A percentile compares a stretch with the other conserved stretches of the same genome.
phyloP scores from a whole-genome alignment of 2,888 invertebrate species.

The Gandaritis pyraliata region DNA sequence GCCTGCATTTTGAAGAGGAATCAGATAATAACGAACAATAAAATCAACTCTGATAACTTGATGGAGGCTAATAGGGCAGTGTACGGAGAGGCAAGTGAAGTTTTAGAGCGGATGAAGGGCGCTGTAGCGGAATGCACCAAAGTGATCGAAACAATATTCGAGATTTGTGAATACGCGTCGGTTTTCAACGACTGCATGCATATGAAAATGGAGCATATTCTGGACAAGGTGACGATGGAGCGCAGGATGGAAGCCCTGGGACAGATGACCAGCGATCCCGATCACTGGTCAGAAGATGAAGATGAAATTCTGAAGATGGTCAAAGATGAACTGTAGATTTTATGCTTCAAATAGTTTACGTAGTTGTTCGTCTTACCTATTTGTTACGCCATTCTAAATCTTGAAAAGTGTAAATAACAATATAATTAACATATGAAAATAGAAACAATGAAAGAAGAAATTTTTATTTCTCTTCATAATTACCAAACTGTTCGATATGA shows the following conservation, averaged over 20 bases:
- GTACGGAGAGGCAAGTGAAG: constrained; percentile 72
- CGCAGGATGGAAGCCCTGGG: constrained; percentile 74
- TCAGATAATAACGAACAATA: constrained; percentile 67
- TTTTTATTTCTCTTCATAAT: constrained; percentile 78
- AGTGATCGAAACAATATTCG: constrained; percentile 66
- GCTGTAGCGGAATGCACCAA: constrained; percentile 65
- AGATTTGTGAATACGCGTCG: constrained; percentile 75
- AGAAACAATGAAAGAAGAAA: constrained; percentile 59
- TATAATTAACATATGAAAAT: background rate
- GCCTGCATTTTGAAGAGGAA: constrained; percentile 75
- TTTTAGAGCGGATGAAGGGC: constrained; percentile 59
- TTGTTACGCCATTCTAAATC: no score
- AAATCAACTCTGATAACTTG: constrained; percentile 60
- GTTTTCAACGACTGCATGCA: constrained; percentile 80
- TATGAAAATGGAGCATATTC: constrained; percentile 76
- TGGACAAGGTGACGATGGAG: constrained; percentile 75
- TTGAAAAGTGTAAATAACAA: no score
- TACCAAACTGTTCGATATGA: constrained; percentile 81
- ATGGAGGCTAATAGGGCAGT: constrained; percentile 66
- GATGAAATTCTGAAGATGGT: constrained; percentile 69
- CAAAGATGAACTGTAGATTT: constrained; percentile 65
- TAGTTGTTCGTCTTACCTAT: no score
- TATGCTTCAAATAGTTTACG: background rate
- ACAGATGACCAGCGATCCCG: constrained; percentile 65
- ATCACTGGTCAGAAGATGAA: constrained; percentile 71